Evolutionary conservation across 2,797 vertebrate species (phyloP), one percentile per base, ranked within the genome.

Genomic region (Halcyon badia): DNA sequence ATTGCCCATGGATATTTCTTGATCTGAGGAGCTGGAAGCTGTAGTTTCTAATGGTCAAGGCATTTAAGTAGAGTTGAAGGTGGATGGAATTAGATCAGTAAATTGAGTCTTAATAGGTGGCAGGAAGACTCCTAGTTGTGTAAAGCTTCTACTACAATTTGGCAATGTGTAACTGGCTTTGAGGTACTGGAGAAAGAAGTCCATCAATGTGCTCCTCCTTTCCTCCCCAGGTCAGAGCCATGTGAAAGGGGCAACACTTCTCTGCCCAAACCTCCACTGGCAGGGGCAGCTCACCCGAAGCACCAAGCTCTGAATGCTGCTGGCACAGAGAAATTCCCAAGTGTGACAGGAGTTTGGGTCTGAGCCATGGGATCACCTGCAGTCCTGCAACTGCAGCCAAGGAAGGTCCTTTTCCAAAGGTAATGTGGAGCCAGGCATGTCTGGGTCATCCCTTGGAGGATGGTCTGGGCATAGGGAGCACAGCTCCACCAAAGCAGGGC

Each of bases 101-200:
- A 89, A 49, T 14, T 26, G 20, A 54, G 20, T 44, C 41, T 52
- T 75, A 69, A 44, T 11, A 79, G 24, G 1, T 57, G 37, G 31
- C 62, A 75, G 17, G 22, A 41, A 71, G 48, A 69, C 17, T 72
- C 4, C 41, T 35, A 17, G 15, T 19, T 69, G 61, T 12, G 20
- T 83, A 20, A 86, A 88, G 9, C 17, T 82, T 60, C 66, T 72
- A 5, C 54, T 8, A 8, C 13, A 49, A 35, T 33, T 20, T 49
- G 26, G 42, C 33, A 79, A n/a, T 20, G 31, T 0, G 0, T 48
- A 77, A 69, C 10, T 60, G 49, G 6, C 26, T 64, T 64, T 84
- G 46, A 87, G 62, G 12, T 44, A 2, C 37, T 72, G 25, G 33
- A 14, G 10, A 13, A 89, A 70, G 51, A 60, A 87, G 28, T n/a